Conservation (phyloP, 2,888 invertebrate species). For the Melanchra persicariae region DNA sequence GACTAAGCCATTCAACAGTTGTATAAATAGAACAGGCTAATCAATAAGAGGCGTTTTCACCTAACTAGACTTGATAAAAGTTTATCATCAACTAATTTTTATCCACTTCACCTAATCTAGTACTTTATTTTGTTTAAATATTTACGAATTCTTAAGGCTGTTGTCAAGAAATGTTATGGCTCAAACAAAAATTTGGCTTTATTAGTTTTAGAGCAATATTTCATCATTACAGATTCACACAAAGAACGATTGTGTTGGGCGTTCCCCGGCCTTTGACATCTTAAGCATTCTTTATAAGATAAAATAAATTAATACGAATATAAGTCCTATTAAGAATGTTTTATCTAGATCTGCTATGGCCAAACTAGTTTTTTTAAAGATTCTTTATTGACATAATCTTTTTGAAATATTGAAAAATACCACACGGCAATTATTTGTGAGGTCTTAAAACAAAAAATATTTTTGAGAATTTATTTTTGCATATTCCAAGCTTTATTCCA, state of each 20-base stretch:
- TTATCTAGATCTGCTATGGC: conserved; percentile 53
- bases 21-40: conserved; percentile 35
- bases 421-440: conserved; percentile 28
- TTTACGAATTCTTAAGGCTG: conserved; percentile 13
- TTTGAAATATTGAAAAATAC: conserved; percentile 16
- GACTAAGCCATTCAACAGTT: neutral
- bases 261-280: conserved; percentile 56
- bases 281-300: conserved; percentile 56
- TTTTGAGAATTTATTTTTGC: neutral
- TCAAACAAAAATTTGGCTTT: conserved; percentile 34
- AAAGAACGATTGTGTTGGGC: conserved; percentile 47
- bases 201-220: conserved; percentile 49
- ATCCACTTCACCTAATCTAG: neutral
- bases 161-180: conserved; percentile 13
- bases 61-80: neutral
- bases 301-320: conserved; percentile 52
- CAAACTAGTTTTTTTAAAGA: conserved; percentile 38
- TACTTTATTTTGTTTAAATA: conserved; percentile 16
- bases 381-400: conserved; percentile 45
- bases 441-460: neutral
- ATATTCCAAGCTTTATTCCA: conserved; percentile 16
- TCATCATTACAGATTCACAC: conserved; percentile 51
- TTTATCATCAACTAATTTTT: neutral
- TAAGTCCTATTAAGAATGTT: conserved; percentile 44
- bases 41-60: conserved; percentile 26